phyloP scores from a whole-genome alignment of 2,888 invertebrate species.

The Mantis religiosa region DNA sequence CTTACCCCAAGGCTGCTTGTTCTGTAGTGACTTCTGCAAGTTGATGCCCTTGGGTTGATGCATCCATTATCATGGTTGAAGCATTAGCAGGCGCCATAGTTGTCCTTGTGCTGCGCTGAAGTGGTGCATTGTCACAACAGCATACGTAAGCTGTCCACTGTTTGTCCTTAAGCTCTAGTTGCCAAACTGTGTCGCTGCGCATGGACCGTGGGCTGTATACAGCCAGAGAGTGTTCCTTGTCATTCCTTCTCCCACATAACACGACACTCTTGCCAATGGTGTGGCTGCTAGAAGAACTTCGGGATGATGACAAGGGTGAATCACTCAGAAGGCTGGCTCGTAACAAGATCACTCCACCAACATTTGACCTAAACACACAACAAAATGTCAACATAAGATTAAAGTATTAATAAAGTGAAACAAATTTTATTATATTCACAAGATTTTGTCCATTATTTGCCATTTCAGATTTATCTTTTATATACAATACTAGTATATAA shows the following conservation, averaged over 20 bases:
- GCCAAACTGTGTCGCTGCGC: constrained; percentile 31
- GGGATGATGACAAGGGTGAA: background rate
- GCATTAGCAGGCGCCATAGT: background rate
- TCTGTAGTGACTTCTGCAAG: background rate
- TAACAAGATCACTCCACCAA: constrained; percentile 13
- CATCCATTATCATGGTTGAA: background rate
- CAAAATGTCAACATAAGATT: background rate
- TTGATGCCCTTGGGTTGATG: background rate
- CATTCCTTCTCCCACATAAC: constrained; percentile 13
- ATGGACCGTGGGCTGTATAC: constrained; percentile 27
- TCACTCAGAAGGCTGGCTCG: constrained; percentile 10
- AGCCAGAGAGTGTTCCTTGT: constrained; percentile 16
- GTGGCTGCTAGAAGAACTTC: background rate
- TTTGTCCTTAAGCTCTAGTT: constrained; percentile 32
- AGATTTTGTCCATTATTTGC: too few species aligned
- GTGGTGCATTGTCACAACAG: constrained; percentile 31
- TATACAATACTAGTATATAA: too few species aligned
- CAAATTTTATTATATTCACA: too few species aligned
- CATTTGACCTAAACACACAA: background rate
- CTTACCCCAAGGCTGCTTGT: background rate
- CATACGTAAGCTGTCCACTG: constrained; percentile 38
- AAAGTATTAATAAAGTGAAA: too few species aligned
- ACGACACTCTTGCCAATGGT: background rate
- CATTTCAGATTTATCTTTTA: too few species aligned
- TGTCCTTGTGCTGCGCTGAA: background rate